Evolutionary conservation across 2,113 vertebrate genomes (phyloP).

Genomic region (Oncorhynchus keta): DNA sequence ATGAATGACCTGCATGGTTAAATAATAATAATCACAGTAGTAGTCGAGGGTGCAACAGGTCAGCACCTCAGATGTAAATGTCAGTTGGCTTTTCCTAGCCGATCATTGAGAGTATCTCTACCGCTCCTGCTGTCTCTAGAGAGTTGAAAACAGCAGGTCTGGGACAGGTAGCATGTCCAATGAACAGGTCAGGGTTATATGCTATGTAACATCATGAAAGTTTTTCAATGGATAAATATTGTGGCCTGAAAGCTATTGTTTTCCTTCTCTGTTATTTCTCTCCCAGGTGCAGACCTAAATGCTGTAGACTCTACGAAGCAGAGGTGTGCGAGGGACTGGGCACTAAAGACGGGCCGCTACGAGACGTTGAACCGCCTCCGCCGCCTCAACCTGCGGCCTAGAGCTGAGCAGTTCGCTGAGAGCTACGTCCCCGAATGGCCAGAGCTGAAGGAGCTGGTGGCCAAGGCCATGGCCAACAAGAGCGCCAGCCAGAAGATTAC

Average conservation of each 20-base stretch:
- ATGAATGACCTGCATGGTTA: no score
- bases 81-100: no score
- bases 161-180: no score
- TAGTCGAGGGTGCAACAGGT: no score
- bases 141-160: no score
- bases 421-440: constrained; percentile 79
- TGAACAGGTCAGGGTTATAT: no score
- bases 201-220: no score
- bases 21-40: no score
- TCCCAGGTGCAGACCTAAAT: constrained; percentile 79
- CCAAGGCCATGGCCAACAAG: constrained; percentile 68
- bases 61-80: no score
- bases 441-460: constrained; percentile 68
- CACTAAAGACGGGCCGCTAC: constrained; percentile 79
- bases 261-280: constrained; percentile 1
- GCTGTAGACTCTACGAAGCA: constrained; percentile 75
- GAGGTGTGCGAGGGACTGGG: constrained; percentile 83
- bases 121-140: no score
- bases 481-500: constrained; percentile 56
- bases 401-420: constrained; percentile 74
- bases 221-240: not conserved
- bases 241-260: not conserved
- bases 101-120: no score
- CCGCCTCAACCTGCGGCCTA: constrained; percentile 69
- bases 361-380: constrained; percentile 68